A percentile compares a stretch with the other conserved stretches of the same genome.
phyloP scores from a whole-genome alignment of 2,888 invertebrate species.

The Oxytorus armatus region DNA sequence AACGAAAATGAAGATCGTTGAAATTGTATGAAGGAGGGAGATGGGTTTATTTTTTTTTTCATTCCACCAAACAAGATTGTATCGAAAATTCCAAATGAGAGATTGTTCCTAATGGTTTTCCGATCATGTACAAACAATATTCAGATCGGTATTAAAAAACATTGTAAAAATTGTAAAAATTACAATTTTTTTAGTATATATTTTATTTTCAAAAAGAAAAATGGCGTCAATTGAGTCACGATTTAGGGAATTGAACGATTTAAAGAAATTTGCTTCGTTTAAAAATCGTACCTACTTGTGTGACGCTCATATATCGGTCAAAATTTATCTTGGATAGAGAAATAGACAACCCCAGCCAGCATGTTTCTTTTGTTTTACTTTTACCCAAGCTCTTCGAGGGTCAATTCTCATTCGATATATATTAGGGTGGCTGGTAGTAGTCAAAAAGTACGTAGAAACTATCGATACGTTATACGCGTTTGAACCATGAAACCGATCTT shows the following conservation, averaged over 20 bases:
- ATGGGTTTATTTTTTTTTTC: too few relatives aligned
- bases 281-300: background rate
- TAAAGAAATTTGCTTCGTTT: too few relatives aligned
- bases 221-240: too few relatives aligned
- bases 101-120: too few relatives aligned
- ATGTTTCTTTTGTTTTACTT: slow-evolving; percentile 84
- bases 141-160: too few relatives aligned
- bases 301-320: slow-evolving; percentile 3
- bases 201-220: too few relatives aligned
- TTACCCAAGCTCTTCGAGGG: slow-evolving; percentile 45
- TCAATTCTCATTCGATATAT: background rate
- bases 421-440: background rate
- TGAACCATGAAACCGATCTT: background rate
- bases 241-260: too few relatives aligned
- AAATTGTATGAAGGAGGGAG: background rate
- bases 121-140: too few relatives aligned
- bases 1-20: slow-evolving; percentile 13
- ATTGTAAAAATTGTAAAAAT: too few relatives aligned
- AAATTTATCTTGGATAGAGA: slow-evolving; percentile 27
- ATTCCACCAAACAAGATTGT: too few relatives aligned
- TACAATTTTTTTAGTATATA: too few relatives aligned
- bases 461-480: background rate
- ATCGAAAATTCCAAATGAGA: too few relatives aligned
- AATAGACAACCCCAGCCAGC: slow-evolving; percentile 80
- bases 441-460: background rate